These are phyloP conservation scores for Branchinecta lindahli DNA, from an alignment of 1,140 invertebrate species.

Conservation along the genomic window DNA sequence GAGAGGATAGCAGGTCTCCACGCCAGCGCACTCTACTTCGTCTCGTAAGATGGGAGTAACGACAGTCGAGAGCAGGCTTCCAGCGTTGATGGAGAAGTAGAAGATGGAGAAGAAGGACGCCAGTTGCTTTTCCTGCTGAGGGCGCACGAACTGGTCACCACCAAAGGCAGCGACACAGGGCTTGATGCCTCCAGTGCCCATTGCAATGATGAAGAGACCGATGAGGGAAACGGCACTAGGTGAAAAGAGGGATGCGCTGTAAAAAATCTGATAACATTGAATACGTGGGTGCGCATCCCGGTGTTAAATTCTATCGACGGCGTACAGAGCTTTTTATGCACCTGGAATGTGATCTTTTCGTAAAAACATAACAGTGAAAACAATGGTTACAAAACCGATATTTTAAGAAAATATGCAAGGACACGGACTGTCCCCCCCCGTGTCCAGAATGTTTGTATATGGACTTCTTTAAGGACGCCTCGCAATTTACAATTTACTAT, in stretches of 20 bases:
- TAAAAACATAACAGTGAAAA: too few relatives aligned
- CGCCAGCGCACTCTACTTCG: constrained; percentile 63
- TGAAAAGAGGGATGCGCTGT: constrained; percentile 16
- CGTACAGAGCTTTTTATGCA: too few relatives aligned
- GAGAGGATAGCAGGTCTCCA: constrained; percentile 66
- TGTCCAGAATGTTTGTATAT: too few relatives aligned
- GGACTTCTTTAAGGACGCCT: too few relatives aligned
- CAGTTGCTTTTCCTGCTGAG: constrained; percentile 56
- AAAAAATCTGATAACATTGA: too few relatives aligned
- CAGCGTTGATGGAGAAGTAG: constrained; percentile 85
- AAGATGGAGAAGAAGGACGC: constrained; percentile 80
- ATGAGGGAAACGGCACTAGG: constrained; percentile 51
- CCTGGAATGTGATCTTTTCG: too few relatives aligned
- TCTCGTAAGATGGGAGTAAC: constrained; percentile 71
- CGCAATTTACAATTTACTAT: too few relatives aligned
- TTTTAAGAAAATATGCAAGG: too few relatives aligned
- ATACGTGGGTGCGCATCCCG: too few relatives aligned
- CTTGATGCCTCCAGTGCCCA: constrained; percentile 92
- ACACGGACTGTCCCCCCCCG: too few relatives aligned
- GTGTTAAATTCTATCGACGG: too few relatives aligned
- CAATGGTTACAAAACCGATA: too few relatives aligned
- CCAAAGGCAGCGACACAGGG: constrained; percentile 94
- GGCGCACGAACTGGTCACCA: constrained; percentile 76
- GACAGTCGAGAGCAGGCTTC: constrained; percentile 74
- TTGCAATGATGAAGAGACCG: constrained; percentile 64